Conservation (phyloP, 1,140 invertebrate species). For the Neuroterus valhalla region DNA sequence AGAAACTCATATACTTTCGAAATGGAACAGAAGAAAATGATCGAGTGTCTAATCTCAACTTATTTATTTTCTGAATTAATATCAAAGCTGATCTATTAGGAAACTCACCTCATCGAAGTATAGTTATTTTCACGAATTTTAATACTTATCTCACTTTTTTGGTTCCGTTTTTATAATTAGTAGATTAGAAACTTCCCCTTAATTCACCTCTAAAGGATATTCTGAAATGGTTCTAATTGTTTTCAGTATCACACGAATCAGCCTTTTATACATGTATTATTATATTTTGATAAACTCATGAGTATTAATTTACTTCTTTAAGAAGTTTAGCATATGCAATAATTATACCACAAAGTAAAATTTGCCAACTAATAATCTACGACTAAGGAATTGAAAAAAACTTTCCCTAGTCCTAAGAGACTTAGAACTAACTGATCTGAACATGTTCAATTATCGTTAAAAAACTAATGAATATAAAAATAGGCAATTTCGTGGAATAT, state of each 20-base stretch:
- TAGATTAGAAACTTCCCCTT: background rate
- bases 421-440: too few relatives aligned
- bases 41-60: too few relatives aligned
- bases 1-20: too few relatives aligned
- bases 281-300: background rate
- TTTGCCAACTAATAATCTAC: too few relatives aligned
- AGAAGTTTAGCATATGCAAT: background rate
- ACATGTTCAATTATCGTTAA: too few relatives aligned
- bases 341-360: background rate
- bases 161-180: background rate
- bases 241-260: slow-evolving; percentile 8
- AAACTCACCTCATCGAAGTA: background rate
- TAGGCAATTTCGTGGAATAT: too few relatives aligned
- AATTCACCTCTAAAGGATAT: background rate
- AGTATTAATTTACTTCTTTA: slow-evolving; percentile 2
- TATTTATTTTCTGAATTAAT: too few relatives aligned
- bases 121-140: slow-evolving; percentile 10
- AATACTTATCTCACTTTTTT: slow-evolving; percentile 21
- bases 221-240: background rate
- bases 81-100: too few relatives aligned
- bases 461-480: too few relatives aligned
- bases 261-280: background rate
- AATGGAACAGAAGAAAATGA: too few relatives aligned
- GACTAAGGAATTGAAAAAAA: too few relatives aligned
- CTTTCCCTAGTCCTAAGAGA: too few relatives aligned